A percentile compares a stretch with the other conserved stretches of the same genome.
Conservation (phyloP, 1,140 invertebrate species). For the Orussus abietinus region DNA sequence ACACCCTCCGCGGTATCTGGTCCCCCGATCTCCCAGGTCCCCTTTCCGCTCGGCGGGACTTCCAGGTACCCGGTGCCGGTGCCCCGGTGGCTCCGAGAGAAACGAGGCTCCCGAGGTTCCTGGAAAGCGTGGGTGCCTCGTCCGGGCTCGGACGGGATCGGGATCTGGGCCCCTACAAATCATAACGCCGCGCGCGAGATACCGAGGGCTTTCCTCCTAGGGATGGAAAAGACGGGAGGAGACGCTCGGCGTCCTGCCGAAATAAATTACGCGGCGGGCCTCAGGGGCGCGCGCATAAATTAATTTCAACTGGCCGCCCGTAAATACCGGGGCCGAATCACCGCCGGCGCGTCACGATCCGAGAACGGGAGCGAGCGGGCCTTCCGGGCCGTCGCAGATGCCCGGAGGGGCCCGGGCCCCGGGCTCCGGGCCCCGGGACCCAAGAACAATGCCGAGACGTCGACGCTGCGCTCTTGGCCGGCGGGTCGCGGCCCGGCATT, state of each 20-base stretch:
- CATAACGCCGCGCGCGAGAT: slow-evolving; percentile 33
- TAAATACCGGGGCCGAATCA: too few species aligned
- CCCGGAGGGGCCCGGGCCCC: slow-evolving; percentile 4
- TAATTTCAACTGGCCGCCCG: slow-evolving; percentile 47
- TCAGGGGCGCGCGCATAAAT: slow-evolving; percentile 52
- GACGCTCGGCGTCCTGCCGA: slow-evolving; percentile 28
- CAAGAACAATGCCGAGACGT: neutral
- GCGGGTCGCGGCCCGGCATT: neutral
- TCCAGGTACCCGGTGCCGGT: too few species aligned
- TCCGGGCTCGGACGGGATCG: slow-evolving; percentile 32
- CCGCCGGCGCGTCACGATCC: too few species aligned
- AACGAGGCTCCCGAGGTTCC: slow-evolving; percentile 25
- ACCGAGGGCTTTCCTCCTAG: slow-evolving; percentile 15
- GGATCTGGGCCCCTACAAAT: slow-evolving; percentile 42
- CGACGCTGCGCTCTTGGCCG: slow-evolving; percentile 1
- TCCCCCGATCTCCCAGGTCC: slow-evolving; percentile 31
- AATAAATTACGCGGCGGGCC: slow-evolving; percentile 52
- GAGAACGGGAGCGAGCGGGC: too few species aligned
- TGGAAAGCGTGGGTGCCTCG: slow-evolving; percentile 42
- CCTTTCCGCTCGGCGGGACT: too few species aligned
- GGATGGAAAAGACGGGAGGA: slow-evolving; percentile 25
- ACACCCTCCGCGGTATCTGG: slow-evolving; percentile 44
- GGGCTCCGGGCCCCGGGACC: neutral
- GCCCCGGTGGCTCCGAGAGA: too few species aligned
- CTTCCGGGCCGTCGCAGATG: too few species aligned